Conservation (phyloP, 1,140 invertebrate species). For the Listronotus bonariensis region DNA sequence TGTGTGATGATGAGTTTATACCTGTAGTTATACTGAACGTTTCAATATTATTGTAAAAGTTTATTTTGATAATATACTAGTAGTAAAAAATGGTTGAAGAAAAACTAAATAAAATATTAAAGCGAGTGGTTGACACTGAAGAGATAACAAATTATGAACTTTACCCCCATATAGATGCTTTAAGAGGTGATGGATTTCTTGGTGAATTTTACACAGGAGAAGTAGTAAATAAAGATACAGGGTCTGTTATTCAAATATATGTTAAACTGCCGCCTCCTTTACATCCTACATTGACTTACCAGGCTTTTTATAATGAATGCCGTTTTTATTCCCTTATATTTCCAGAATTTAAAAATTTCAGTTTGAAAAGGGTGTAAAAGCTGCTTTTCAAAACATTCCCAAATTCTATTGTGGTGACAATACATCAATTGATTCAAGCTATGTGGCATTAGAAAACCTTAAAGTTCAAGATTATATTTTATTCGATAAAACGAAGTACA, state of each 20-base stretch:
- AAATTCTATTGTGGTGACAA: slow-evolving; percentile 49
- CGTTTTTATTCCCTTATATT: background rate
- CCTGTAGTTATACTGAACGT: too few relatives aligned
- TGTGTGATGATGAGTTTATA: too few relatives aligned
- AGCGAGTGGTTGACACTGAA: slow-evolving; percentile 4
- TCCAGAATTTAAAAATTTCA: slow-evolving; percentile 17
- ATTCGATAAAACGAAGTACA: slow-evolving; percentile 17
- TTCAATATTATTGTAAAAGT: too few relatives aligned
- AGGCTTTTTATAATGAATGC: slow-evolving; percentile 12
- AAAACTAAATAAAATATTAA: slow-evolving; percentile 10
- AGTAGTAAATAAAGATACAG: slow-evolving; percentile 14
- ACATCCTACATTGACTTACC: background rate
- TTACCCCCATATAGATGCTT: background rate
- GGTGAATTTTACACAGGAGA: slow-evolving; percentile 18
- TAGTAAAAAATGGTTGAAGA: background rate
- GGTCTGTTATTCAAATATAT: slow-evolving; percentile 1
- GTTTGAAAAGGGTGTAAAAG: slow-evolving; percentile 1
- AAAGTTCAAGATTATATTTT: slow-evolving; percentile 18
- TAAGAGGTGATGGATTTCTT: slow-evolving; percentile 25
- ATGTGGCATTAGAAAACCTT: slow-evolving; percentile 55
- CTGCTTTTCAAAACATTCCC: slow-evolving; percentile 48
- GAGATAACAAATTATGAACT: slow-evolving; percentile 15
- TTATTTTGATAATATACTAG: too few relatives aligned
- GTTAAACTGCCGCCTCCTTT: slow-evolving; percentile 1
- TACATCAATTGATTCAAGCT: slow-evolving; percentile 53